Percentiles rank a stretch among this genome's conserved stretches.
These are phyloP conservation scores for Platypus cylindrus DNA, from an alignment of 2,888 invertebrate genomes.

Conservation along the genomic window DNA sequence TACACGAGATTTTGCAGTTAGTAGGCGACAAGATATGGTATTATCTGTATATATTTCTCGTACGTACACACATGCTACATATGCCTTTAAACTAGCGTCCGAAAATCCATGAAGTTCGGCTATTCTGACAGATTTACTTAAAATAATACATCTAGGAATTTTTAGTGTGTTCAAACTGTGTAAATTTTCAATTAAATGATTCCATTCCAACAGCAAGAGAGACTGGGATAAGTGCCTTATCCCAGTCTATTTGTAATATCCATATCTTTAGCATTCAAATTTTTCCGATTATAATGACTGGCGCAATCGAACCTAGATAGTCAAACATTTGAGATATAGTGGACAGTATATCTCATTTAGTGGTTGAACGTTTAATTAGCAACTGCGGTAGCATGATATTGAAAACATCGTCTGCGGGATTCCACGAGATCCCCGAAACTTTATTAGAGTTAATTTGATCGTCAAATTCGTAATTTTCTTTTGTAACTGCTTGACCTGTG, in stretches of 20 bases:
- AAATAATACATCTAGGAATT: slow-evolving; percentile 11
- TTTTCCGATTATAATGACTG: too few species aligned
- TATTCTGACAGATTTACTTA: background rate
- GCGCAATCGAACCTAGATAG: too few species aligned
- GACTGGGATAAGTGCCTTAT: too few species aligned
- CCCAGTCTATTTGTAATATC: too few species aligned
- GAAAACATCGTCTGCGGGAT: slow-evolving; percentile 2
- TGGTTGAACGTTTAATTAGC: too few species aligned
- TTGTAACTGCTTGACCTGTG: background rate
- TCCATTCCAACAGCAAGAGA: too few species aligned
- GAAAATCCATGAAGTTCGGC: slow-evolving; percentile 16
- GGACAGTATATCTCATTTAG: too few species aligned
- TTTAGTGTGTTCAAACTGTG: background rate
- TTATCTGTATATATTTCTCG: slow-evolving; percentile 5
- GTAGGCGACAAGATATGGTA: slow-evolving; percentile 8
- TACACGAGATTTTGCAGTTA: slow-evolving; percentile 22
- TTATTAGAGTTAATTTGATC: slow-evolving; percentile 2
- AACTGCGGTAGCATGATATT: too few species aligned
- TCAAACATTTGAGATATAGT: too few species aligned
- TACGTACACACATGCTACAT: slow-evolving; percentile 14
- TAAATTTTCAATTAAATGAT: too few species aligned
- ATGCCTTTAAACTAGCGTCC: slow-evolving; percentile 15
- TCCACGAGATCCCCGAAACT: slow-evolving; percentile 5
- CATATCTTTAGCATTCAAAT: too few species aligned
- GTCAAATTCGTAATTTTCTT: background rate